Conservation (phyloP, 2,113 vertebrate species). For the Plectropomus leopardus region DNA sequence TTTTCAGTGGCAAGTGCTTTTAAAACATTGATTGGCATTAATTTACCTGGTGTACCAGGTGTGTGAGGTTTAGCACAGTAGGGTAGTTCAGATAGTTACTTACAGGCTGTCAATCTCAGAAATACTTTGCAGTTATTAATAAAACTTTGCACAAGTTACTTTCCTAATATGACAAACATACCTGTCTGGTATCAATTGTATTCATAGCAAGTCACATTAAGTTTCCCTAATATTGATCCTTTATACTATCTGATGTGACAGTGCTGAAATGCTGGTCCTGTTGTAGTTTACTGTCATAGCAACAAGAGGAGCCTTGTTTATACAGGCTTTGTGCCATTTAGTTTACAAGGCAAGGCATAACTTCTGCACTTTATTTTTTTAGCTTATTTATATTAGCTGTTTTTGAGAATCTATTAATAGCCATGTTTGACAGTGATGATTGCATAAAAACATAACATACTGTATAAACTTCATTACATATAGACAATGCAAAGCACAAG, state of each 20-base stretch:
- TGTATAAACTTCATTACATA: background rate
- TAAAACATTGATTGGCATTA: conserved; percentile 64
- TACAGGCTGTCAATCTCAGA: conserved; percentile 43
- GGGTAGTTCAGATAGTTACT: conserved; percentile 46
- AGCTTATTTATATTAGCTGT: background rate
- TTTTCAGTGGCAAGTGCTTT: conserved; percentile 33
- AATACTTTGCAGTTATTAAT: conserved; percentile 22
- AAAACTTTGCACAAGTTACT: conserved; percentile 35
- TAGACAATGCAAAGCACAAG: background rate
- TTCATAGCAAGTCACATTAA: background rate
- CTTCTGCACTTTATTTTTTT: background rate
- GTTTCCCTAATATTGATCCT: background rate
- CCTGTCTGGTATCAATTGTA: conserved; percentile 27
- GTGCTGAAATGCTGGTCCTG: background rate
- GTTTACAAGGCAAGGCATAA: too few species aligned
- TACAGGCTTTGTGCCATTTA: background rate
- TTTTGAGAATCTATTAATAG: background rate
- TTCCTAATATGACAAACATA: conserved; percentile 24
- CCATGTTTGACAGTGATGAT: background rate
- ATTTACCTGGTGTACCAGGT: conserved; percentile 62
- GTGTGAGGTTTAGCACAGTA: conserved; percentile 45
- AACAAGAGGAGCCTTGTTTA: background rate
- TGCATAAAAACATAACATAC: background rate
- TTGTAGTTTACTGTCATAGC: background rate
- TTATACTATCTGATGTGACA: background rate